These are phyloP conservation scores for Narcine bancroftii DNA, from an alignment of 2,113 vertebrate species.

Conservation along the genomic window DNA sequence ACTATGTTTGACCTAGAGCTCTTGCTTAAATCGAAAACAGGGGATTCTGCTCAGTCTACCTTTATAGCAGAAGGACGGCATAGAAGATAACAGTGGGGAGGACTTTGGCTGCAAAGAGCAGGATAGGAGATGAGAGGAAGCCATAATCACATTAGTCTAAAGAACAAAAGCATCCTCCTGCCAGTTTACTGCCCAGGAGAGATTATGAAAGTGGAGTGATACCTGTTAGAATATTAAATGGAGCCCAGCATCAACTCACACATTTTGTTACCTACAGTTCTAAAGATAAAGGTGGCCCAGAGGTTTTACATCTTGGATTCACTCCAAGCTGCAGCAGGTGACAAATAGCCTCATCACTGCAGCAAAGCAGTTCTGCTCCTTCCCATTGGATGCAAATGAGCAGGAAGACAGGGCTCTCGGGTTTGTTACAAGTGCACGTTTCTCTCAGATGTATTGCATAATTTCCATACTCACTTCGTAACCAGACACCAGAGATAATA, in stretches of 20 bases:
- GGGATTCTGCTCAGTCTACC: not conserved
- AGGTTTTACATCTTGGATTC: not conserved
- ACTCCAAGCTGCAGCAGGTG: not conserved
- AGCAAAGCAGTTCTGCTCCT: not conserved
- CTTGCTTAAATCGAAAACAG: not conserved
- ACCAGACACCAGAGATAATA: no score
- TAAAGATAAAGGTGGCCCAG: not conserved
- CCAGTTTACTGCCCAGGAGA: not conserved
- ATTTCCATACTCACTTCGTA: not conserved
- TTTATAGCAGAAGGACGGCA: not conserved
- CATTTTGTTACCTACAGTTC: not conserved
- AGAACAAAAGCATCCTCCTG: not conserved
- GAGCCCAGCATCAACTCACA: not conserved
- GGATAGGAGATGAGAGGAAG: not conserved
- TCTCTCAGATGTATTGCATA: not conserved
- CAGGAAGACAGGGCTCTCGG: not conserved
- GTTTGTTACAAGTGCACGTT: not conserved
- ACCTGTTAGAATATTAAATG: not conserved
- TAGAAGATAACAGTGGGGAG: not conserved
- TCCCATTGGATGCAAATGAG: not conserved
- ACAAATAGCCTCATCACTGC: not conserved
- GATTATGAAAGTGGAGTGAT: not conserved
- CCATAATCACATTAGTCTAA: not conserved
- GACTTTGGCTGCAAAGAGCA: not conserved
- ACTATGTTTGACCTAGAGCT: not conserved